phyloP scores from a whole-genome alignment of 1,140 invertebrate genomes.

The Prorops nasuta region DNA sequence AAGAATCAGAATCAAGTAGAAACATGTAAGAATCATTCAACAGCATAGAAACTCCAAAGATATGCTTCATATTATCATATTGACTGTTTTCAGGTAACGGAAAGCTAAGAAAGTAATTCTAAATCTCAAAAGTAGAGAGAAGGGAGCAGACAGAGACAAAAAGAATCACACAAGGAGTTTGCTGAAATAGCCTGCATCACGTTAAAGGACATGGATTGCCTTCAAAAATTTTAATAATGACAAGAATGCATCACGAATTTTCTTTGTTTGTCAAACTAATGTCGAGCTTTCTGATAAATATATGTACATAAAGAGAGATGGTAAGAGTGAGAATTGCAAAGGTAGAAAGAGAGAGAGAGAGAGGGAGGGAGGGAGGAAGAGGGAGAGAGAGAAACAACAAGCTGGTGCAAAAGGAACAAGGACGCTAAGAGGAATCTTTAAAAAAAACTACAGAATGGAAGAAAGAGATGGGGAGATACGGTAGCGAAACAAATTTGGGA shows the following conservation, averaged over 20 bases:
- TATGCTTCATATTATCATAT: too few species aligned
- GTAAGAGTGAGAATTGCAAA: background rate
- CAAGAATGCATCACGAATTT: too few species aligned
- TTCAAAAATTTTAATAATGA: too few species aligned
- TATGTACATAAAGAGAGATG: slow-evolving; percentile 3
- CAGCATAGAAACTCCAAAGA: too few species aligned
- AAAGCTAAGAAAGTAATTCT: slow-evolving; percentile 45
- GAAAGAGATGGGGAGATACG: too few species aligned
- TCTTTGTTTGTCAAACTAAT: background rate
- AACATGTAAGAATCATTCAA: too few species aligned
- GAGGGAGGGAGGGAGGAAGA: slow-evolving; percentile 10
- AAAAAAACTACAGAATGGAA: too few species aligned
- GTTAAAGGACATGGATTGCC: slow-evolving; percentile 40
- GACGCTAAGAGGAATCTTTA: too few species aligned
- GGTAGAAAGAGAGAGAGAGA: slow-evolving; percentile 8
- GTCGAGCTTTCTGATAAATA: too few species aligned
- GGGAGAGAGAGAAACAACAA: slow-evolving; percentile 1
- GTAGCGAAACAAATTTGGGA: too few species aligned
- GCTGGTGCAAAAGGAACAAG: background rate
- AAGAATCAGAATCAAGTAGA: too few species aligned
- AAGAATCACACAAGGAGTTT: too few species aligned
- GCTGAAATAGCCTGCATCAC: slow-evolving; percentile 44
- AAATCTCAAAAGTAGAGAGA: slow-evolving; percentile 35
- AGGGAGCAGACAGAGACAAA: slow-evolving; percentile 34
- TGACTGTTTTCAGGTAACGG: slow-evolving; percentile 49